A percentile compares a stretch with the other conserved stretches of the same genome.
phyloP scores from a whole-genome alignment of 2,797 vertebrate genomes.

The Oreochromis mossambicus region DNA sequence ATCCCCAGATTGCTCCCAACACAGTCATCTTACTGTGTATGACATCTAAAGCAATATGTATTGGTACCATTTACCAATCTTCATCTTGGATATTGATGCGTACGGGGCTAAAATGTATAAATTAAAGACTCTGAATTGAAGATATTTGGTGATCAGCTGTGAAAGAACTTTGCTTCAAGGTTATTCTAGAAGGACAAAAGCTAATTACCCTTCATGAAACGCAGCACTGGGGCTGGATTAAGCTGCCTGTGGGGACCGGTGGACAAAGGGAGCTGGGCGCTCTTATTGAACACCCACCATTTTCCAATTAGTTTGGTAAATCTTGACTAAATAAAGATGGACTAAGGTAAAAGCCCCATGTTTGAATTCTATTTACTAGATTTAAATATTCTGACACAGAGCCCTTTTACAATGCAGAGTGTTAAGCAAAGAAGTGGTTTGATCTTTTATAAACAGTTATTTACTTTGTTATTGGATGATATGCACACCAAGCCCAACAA shows the following conservation, averaged over 20 bases:
- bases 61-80: neutral
- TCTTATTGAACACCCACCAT: neutral
- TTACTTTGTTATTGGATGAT: neutral
- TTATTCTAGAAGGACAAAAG: neutral
- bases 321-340: neutral
- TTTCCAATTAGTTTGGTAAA: neutral
- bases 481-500: neutral
- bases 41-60: neutral
- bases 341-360: neutral
- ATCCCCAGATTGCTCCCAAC: neutral
- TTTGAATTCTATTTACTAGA: neutral
- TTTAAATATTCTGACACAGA: neutral
- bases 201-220: neutral
- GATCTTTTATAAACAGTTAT: neutral
- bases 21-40: neutral
- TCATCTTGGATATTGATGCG: neutral
- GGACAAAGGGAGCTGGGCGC: neutral
- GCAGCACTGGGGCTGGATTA: neutral
- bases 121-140: neutral
- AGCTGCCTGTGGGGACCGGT: neutral
- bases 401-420: neutral
- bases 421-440: neutral
- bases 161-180: neutral
- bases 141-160: neutral
- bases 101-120: neutral